Base-by-base conservation (phyloP, 2,797 vertebrate species). In the Pitangus sulphuratus region DNA sequence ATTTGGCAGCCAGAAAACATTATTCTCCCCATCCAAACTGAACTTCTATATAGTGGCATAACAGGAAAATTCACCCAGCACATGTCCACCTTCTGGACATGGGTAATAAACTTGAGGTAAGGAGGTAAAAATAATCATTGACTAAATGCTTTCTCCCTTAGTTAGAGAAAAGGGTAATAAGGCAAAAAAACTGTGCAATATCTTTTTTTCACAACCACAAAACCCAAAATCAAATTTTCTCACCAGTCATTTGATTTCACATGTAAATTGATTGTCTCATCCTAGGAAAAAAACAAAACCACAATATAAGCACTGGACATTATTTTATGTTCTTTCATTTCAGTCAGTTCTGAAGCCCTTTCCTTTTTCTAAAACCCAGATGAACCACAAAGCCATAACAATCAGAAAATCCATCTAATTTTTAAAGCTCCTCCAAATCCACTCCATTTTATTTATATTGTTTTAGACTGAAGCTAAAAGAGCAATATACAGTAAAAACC, bases 181-280 rank as follows among this genome's bases (percentile, higher is more conserved):
- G 12, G 19, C 3, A 76, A 68, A 83, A 93, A 60, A 40, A 1
- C 2, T 79, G 15, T 12, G 10, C 8, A 72, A 18, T 7, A 4
- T 37, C 5, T 56, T 64, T 37, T 42, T 77, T 58, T 18, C 50
- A 53, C 10, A 84, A 51, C 11, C 35, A 57, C n/a, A 76, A 70
- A 90, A 42, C 3, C 13, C 10, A 26, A 81, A 58, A n/a, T 22
- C 17, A 64, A 6, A 56, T 69, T 69, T 93, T 65, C 93, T 96
- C 96, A 98, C 98, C 98, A 98, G 64, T 88, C 42, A 28, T 94
- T 95, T 70, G 96, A 39, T 31, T 96, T 97, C 48, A 97, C 53
- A 11, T 84, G 30, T 53, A 98, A 69, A 77, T 87, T 70, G 33
- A 97, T 80, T 37, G 64, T 68, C 77, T 94, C 94, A 76, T 93